A percentile compares a stretch with the other conserved stretches of the same genome.
Conservation (phyloP, 2,113 vertebrate species). For the Jacana jacana region DNA sequence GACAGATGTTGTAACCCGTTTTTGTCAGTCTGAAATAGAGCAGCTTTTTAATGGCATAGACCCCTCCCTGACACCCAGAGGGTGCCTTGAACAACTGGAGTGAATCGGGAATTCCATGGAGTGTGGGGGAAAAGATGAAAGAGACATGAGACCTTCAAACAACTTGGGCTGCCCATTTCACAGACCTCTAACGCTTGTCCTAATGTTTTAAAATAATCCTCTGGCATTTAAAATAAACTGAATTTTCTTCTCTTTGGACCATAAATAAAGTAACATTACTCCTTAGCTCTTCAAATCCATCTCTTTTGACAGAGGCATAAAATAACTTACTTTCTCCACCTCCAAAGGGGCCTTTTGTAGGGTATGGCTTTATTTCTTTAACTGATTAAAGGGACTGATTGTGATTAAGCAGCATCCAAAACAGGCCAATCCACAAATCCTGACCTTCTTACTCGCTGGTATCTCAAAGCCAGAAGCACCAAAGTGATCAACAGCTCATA, state of each 20-base stretch:
- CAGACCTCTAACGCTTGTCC: neutral
- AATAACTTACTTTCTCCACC: neutral
- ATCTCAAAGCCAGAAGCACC: neutral
- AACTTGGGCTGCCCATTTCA: neutral
- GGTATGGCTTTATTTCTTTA: neutral
- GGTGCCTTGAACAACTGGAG: neutral
- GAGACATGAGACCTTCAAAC: neutral
- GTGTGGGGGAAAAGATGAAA: neutral
- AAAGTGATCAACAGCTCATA: fast-evolving
- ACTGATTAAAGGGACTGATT: neutral
- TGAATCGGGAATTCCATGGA: neutral
- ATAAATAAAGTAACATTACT: fast-evolving
- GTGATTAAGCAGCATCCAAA: neutral
- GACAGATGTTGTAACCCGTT: fast-evolving
- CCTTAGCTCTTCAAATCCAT: neutral
- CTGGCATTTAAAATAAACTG: neutral
- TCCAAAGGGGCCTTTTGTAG: neutral
- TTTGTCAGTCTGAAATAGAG: slow-evolving; percentile 6
- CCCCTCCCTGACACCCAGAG: neutral
- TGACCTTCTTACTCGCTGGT: neutral
- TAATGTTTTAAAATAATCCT: neutral
- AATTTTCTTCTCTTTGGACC: neutral
- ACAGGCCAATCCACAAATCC: neutral
- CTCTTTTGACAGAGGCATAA: neutral
- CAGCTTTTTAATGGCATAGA: neutral